Evolutionary conservation across 2,888 invertebrate genomes (phyloP), one percentile per base, ranked within the genome.

Genomic region (Campopleginae sp.): DNA sequence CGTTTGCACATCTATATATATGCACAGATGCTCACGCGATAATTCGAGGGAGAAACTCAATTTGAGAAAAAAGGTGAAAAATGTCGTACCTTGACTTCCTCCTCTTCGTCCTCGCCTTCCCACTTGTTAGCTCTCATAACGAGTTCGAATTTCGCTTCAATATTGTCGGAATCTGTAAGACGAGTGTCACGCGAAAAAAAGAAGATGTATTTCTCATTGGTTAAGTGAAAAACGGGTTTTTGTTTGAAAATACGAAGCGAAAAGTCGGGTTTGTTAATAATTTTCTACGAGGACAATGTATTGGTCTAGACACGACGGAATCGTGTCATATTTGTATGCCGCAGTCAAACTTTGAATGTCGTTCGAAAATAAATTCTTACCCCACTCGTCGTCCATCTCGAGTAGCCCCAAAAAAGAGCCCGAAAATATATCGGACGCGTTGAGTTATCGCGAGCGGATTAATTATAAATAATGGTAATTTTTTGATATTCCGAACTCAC

Each of bases 51-150:
- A 17, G n/a, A 46, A 38, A n/a, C n/a, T 14, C 8, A 61, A 51
- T 33, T 42, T 33, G 54, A 0, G 58, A 7, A 38, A 7, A 58
- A 33, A 65, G 27, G 33, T 7, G 46, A 42, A 54, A 38, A 31
- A 70, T 6, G 58, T 51, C 19, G 27, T 94, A 97, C 97, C 96
- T 97, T 97, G 90, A 98, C 97, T 89, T 96, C 96, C 77, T 98
- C 97, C 82, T 98, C 98, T 92, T 97, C 97, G 94, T 98, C 98
- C 92, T 98, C 98, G 90, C 97, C 98, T 94, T 97, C 97, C 98
- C 98, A 98, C 95, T 96, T 97, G 94, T 97, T 97, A 84, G 95
- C 92, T 89, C 95, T 94, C 94, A 95, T 94, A 93, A 95, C 95
- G 94, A 95, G 94, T 91, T 95, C 95, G 89, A 95, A 94, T 94